phyloP scores from a whole-genome alignment of 2,888 invertebrate genomes.

The Mylabris sibirica region DNA sequence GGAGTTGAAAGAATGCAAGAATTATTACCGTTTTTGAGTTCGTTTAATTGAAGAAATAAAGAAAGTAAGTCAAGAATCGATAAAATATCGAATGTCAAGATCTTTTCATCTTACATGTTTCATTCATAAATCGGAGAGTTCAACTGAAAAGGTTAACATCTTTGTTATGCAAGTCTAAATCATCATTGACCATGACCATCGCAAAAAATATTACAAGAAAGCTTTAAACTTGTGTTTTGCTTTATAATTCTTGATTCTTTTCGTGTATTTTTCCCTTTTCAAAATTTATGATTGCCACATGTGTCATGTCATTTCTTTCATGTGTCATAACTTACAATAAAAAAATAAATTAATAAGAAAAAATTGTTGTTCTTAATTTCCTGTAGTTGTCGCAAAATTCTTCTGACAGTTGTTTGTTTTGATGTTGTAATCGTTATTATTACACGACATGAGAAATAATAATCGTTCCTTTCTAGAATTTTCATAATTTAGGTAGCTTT shows the following conservation, averaged over 20 bases:
- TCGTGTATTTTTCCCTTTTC: not conserved
- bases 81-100: constrained; percentile 5
- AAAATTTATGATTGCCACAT: not conserved
- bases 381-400: not conserved
- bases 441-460: not conserved
- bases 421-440: not conserved
- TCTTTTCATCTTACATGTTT: not conserved
- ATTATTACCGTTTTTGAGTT: too few relatives aligned
- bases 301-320: not conserved
- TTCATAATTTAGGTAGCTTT: not conserved
- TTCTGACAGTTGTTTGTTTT: not conserved
- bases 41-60: not conserved
- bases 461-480: constrained; percentile 6
- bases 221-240: not conserved
- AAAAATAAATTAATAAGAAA: not conserved
- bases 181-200: constrained; percentile 2
- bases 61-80: not conserved
- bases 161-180: not conserved
- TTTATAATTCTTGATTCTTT: not conserved
- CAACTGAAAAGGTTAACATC: constrained; percentile 1
- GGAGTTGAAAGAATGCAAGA: not conserved
- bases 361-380: not conserved
- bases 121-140: not conserved
- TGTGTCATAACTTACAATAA: not conserved
- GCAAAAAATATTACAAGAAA: not conserved